phyloP scores from a whole-genome alignment of 2,888 invertebrate genomes.

The Exephanes ischioxanthus region DNA sequence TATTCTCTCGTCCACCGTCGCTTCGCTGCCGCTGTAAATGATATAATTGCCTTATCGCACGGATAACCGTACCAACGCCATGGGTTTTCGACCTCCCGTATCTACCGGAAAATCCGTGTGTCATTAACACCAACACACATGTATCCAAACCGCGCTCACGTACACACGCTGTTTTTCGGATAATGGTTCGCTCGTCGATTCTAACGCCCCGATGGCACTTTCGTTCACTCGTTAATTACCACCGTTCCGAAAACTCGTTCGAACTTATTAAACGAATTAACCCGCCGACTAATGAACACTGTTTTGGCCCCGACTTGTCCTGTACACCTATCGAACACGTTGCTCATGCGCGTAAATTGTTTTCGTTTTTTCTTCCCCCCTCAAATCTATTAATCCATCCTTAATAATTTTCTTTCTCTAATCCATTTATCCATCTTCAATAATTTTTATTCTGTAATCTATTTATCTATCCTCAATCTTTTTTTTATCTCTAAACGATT shows the following conservation, averaged over 20 bases:
- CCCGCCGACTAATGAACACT: conserved; percentile 30
- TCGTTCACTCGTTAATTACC: conserved; percentile 7
- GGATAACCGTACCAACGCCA: conserved; percentile 26
- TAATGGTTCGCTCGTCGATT: conserved; percentile 20
- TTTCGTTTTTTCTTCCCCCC: not conserved
- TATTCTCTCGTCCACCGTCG: not conserved
- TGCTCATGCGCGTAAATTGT: not conserved
- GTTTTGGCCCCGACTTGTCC: not conserved
- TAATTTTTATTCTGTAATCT: not conserved
- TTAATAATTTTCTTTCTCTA: not conserved
- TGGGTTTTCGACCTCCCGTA: conserved; percentile 30
- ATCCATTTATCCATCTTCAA: not conserved
- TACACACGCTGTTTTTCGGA: conserved; percentile 31
- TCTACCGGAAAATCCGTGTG: conserved; percentile 29
- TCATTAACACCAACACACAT: conserved; percentile 14
- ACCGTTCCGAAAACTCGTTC: conserved; percentile 31
- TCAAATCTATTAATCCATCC: not conserved
- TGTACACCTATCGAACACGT: not conserved
- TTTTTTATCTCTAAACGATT: not conserved
- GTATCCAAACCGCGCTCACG: not conserved
- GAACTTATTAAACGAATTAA: conserved; percentile 51
- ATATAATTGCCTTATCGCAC: conserved; percentile 59
- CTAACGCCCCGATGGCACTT: conserved; percentile 13
- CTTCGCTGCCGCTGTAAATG: conserved; percentile 34
- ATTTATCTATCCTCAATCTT: not conserved